These are phyloP conservation scores for Cetonia aurata DNA, from an alignment of 2,888 invertebrate species.

Conservation along the genomic window DNA sequence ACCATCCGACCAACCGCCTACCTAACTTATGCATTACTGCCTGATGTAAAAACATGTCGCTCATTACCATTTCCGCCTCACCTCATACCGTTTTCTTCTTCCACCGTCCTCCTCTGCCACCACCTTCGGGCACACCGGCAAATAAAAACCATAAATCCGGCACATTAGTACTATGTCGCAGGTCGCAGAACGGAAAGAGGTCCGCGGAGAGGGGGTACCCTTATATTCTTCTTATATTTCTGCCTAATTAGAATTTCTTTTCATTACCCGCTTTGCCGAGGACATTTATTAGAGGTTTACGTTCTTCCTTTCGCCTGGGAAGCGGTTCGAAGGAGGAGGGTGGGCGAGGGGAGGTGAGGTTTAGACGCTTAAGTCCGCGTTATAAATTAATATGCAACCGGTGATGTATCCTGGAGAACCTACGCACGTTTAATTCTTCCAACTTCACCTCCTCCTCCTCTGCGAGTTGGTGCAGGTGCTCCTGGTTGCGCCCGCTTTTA, in stretches of 20 bases:
- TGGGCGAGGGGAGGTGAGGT: background rate
- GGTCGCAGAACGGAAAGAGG: conserved; percentile 14
- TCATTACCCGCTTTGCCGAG: conserved; percentile 54
- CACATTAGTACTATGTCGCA: conserved; percentile 49
- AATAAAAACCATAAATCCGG: conserved; percentile 56
- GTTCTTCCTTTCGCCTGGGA: conserved; percentile 17
- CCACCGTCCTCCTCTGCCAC: background rate
- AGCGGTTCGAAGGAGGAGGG: background rate
- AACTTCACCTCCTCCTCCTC: background rate
- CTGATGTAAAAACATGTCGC: conserved; percentile 56
- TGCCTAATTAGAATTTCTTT: conserved; percentile 58
- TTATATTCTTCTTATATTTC: conserved; percentile 46
- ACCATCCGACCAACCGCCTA: conserved; percentile 42
- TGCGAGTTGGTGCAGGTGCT: background rate
- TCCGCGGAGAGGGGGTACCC: background rate
- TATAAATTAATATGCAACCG: no score
- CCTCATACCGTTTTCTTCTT: conserved; percentile 2
- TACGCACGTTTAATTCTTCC: background rate
- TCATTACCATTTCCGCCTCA: conserved; percentile 53
- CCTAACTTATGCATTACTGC: conserved; percentile 57
- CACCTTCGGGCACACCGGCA: conserved; percentile 44
- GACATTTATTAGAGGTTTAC: conserved; percentile 58
- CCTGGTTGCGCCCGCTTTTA: background rate
- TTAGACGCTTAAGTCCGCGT: background rate
- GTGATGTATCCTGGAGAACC: no score